Base-by-base conservation (phyloP, 2,113 vertebrate genomes). In the Ciconia maguari region DNA sequence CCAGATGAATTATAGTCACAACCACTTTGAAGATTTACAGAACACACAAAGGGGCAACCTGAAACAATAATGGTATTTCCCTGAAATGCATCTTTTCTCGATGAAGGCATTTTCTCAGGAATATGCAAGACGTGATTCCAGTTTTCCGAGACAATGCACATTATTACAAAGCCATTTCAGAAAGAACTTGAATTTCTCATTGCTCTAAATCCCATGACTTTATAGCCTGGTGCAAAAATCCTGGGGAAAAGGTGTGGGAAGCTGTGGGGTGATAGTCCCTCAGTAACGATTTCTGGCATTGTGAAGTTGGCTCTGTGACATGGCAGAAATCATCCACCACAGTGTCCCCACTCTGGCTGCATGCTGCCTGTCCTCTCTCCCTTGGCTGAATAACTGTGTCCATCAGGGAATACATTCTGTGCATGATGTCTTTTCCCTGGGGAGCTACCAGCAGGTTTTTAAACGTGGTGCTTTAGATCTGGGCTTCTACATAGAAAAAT, bases 21-120 rank as follows among this genome's bases (percentile, higher is more conserved):
- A 55, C 26, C 34, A 70, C 97, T 97, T 97, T 96, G 95, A 97
- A 96, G 95, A 93, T 93, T 96, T 96, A 93, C 88, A 94, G 95
- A 95, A 93, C 61, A 80, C 78, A 92, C 81, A 94, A 93, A 94
- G 79, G 89, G 72, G 71, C 93, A 96, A 96, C 83, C 69, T 83
- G 95, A 95, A 95, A 86, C 89, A 95, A 78, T 76, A 94, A 41
- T 44, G 83, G 72, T 78, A 90, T 96, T 95, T 93, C 91, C 89
- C 82, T 76, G 86, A 94, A 97, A 89, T 83, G 46, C 52, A 30
- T 57, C 61, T 87, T 82, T 94, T 91, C 86, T 95, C 88, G 85
- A 86, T 81, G 94, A 91, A 93, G 57, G 75, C 82, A 86, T 95
- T 96, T 95, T 95, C 91, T 91, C 68, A 60, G 72, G 71, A 95